phyloP scores from a whole-genome alignment of 2,888 invertebrate genomes.

The Molanna angustata region DNA sequence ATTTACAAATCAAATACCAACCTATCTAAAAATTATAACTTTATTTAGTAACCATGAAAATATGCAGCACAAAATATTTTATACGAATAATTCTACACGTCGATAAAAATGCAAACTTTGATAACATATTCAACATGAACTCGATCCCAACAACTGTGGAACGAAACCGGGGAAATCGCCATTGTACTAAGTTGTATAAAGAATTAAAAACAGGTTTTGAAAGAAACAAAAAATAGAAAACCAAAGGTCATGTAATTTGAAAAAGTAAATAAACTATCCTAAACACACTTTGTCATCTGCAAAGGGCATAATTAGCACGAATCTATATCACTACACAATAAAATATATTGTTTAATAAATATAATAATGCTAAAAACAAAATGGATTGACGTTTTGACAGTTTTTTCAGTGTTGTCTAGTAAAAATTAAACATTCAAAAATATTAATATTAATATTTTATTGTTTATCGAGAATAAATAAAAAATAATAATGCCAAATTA shows the following conservation, averaged over 20 bases:
- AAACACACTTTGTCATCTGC: no score
- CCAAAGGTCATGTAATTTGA: neutral
- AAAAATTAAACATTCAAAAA: neutral
- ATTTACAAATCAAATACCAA: no score
- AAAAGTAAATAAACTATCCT: neutral
- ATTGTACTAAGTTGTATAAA: constrained; percentile 4
- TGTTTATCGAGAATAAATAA: no score
- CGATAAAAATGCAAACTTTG: no score
- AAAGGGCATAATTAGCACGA: no score
- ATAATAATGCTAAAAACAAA: constrained; percentile 20
- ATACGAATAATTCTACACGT: no score
- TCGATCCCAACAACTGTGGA: neutral
- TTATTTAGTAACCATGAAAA: no score
- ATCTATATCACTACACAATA: no score
- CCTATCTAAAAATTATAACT: no score
- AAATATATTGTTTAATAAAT: neutral
- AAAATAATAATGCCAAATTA: no score
- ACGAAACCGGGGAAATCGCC: constrained; percentile 5
- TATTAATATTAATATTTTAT: neutral
- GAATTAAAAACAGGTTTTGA: constrained; percentile 6
- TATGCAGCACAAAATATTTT: no score
- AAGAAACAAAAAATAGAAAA: neutral
- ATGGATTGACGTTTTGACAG: constrained; percentile 26
- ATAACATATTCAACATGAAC: no score
- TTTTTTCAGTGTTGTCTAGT: constrained; percentile 14